A percentile compares a stretch with the other conserved stretches of the same genome.
These are phyloP conservation scores for Papilio aristodemus DNA, from an alignment of 1,140 invertebrate species.

Conservation along the genomic window DNA sequence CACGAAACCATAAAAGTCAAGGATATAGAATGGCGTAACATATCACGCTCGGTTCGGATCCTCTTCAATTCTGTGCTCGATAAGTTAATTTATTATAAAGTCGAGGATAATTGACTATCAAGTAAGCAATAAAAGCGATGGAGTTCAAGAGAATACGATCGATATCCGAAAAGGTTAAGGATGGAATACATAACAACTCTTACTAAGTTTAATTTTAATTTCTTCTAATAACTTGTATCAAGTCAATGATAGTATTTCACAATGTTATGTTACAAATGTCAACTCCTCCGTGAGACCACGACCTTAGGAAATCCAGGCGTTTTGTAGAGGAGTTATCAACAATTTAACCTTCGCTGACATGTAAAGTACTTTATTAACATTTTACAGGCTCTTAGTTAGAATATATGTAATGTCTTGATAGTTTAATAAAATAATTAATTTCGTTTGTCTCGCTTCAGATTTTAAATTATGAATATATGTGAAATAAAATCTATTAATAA, in stretches of 20 bases:
- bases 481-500: not conserved
- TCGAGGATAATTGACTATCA: slow-evolving; percentile 4
- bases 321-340: no score
- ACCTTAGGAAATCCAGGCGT: no score
- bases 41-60: slow-evolving; percentile 19
- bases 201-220: not conserved
- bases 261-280: no score
- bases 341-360: no score
- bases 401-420: no score
- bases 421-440: no score
- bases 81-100: not conserved
- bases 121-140: not conserved
- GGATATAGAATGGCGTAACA: slow-evolving; percentile 32
- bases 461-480: slow-evolving; percentile 8
- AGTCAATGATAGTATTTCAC: no score
- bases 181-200: slow-evolving; percentile 9
- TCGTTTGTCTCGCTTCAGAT: not conserved
- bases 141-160: slow-evolving; percentile 9
- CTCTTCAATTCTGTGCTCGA: slow-evolving; percentile 20
- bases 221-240: no score
- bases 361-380: no score
- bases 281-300: no score
- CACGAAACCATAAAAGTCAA: slow-evolving; percentile 17
- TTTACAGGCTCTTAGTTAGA: no score
- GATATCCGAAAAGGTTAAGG: slow-evolving; percentile 13